Evolutionary conservation across 37 sponge, comb jelly and placozoan genomes (phyloP).

Genomic region (Petrosia ficiformis): DNA sequence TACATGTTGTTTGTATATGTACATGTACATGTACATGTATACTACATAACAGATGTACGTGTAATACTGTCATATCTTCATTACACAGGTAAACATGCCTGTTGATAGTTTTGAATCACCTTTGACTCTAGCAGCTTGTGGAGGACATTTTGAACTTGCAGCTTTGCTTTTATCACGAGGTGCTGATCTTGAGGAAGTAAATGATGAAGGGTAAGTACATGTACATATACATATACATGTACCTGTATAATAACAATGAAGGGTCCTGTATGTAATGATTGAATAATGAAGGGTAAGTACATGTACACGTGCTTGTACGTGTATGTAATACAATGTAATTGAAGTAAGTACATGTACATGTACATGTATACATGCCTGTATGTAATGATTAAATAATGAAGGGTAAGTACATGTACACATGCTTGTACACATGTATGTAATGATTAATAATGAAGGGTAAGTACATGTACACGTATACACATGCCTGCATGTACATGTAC

Average conservation of each 20-base stretch:
- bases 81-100: constrained; percentile 80
- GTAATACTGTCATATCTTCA: background rate
- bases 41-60: background rate
- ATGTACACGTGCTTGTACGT: too few relatives aligned
- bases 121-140: constrained; percentile 81
- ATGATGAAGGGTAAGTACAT: constrained; percentile 77
- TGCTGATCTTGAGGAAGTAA: constrained; percentile 82
- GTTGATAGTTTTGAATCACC: constrained; percentile 89
- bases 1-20: background rate
- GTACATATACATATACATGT: too few relatives aligned
- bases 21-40: constrained; percentile 1
- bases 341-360: too few relatives aligned
- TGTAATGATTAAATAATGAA: too few relatives aligned
- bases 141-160: constrained; percentile 80
- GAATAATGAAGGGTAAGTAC: background rate
- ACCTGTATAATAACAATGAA: too few relatives aligned
- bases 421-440: too few relatives aligned
- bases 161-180: constrained; percentile 76
- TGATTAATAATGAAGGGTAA: too few relatives aligned
- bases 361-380: too few relatives aligned
- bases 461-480: too few relatives aligned
- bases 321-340: too few relatives aligned
- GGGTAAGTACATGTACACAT: too few relatives aligned
- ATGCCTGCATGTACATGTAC: too few relatives aligned
- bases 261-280: background rate